Evolutionary conservation across 2,113 vertebrate species (phyloP).

Genomic region (Mesoclemmys tuberculata): DNA sequence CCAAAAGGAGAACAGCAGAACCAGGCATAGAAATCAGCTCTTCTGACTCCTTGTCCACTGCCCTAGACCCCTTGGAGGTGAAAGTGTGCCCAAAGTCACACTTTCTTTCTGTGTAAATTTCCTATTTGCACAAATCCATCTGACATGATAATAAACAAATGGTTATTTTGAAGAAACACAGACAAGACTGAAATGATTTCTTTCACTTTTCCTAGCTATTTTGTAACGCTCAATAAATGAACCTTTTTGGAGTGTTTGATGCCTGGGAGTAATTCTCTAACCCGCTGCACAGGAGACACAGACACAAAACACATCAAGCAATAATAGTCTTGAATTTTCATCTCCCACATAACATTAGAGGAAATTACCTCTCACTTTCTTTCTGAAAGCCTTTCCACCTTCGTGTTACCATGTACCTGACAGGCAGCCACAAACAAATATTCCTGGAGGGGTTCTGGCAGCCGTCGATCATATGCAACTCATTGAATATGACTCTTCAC

Average conservation of each 20-base stretch:
- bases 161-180: neutral
- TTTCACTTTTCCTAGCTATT: neutral
- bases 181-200: neutral
- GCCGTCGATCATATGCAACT: neutral
- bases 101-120: neutral
- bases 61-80: neutral
- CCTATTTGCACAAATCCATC: neutral
- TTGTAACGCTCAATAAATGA: neutral
- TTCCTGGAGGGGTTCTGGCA: neutral
- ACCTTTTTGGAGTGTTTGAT: neutral
- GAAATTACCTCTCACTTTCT: neutral
- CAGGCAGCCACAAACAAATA: neutral
- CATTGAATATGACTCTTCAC: neutral
- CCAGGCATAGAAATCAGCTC: neutral
- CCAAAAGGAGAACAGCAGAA: neutral
- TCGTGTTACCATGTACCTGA: neutral
- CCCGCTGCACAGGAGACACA: neutral
- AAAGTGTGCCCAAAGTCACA: neutral
- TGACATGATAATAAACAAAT: neutral
- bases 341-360: neutral
- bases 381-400: neutral
- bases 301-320: neutral
- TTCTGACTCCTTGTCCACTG: neutral
- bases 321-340: neutral
- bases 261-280: neutral